Evolutionary conservation across 2,888 invertebrate species (phyloP).

Genomic region (Aspidiotus destructor): DNA sequence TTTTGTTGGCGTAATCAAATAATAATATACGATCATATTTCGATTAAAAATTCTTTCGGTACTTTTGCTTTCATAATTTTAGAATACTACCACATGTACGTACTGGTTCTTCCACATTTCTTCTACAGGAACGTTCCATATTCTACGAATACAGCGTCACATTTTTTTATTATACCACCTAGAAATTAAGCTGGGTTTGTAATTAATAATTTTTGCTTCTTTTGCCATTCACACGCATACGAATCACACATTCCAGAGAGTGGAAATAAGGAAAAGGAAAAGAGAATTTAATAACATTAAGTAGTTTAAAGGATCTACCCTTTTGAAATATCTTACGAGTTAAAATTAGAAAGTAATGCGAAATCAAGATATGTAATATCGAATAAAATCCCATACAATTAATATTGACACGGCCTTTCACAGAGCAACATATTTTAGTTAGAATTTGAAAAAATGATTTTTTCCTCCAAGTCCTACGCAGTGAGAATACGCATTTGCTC

Average conservation of each 20-base stretch:
- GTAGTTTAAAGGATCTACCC: background rate
- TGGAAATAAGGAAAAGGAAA: constrained; percentile 22
- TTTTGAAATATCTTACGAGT: too few species aligned
- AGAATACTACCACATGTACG: constrained; percentile 31
- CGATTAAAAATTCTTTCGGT: background rate
- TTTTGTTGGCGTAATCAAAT: too few species aligned
- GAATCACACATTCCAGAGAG: constrained; percentile 28
- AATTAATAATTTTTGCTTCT: constrained; percentile 32
- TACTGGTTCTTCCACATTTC: constrained; percentile 31
- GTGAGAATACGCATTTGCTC: too few species aligned
- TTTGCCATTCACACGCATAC: constrained; percentile 34
- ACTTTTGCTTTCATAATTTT: constrained; percentile 11
- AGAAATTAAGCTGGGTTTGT: constrained; percentile 34
- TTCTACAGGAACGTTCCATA: constrained; percentile 32
- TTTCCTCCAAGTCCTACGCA: too few species aligned
- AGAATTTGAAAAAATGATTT: too few species aligned
- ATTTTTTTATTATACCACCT: constrained; percentile 33
- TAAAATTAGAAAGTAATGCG: too few species aligned
- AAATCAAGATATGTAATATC: too few species aligned
- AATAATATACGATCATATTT: too few species aligned
- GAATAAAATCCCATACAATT: too few species aligned
- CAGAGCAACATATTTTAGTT: too few species aligned
- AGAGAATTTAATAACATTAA: background rate
- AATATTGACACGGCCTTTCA: too few species aligned
- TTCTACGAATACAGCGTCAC: constrained; percentile 33